These are phyloP conservation scores for Anolis carolinensis DNA, from an alignment of 2,113 vertebrate genomes.

Conservation along the genomic window DNA sequence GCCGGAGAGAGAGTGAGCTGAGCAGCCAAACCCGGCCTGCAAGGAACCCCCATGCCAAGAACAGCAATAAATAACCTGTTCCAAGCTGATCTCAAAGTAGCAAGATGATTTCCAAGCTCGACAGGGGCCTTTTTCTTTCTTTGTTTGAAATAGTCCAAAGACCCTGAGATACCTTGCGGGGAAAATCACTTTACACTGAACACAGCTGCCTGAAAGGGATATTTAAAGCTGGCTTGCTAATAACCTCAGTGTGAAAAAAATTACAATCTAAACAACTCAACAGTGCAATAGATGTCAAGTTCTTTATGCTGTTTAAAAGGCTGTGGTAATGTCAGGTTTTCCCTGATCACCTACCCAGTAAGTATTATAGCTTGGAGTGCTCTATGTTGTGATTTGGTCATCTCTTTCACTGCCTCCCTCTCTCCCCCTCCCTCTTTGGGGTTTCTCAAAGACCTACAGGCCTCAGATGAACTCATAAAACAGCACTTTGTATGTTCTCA, in stretches of 20 bases:
- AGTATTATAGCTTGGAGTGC: neutral
- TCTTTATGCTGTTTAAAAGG: conserved; percentile 26
- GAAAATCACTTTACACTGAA: conserved; percentile 1
- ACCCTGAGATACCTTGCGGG: conserved; percentile 22
- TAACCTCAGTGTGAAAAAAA: conserved; percentile 62
- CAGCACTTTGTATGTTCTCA: neutral
- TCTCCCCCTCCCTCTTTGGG: neutral
- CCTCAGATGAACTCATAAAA: neutral
- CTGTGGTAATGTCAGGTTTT: neutral
- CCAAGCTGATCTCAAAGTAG: conserved; percentile 50
- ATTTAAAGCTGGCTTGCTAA: conserved; percentile 57
- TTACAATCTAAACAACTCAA: conserved; percentile 46
- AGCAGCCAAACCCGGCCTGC: conserved; percentile 50
- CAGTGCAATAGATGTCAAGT: conserved; percentile 54
- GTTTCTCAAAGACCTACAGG: too few relatives aligned
- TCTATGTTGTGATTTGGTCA: neutral
- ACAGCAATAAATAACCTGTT: conserved; percentile 72
- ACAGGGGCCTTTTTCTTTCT: conserved; percentile 45
- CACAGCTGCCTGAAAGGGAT: conserved; percentile 54
- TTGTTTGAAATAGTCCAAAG: conserved; percentile 58
- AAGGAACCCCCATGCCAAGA: conserved; percentile 47
- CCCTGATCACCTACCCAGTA: neutral
- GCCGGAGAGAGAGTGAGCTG: neutral
- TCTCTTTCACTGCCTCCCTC: neutral
- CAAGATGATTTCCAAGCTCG: conserved; percentile 62